Evolutionary conservation across 2,113 vertebrate genomes (phyloP), one percentile per base, ranked within the genome.

Genomic region (Microtus oregoni): DNA sequence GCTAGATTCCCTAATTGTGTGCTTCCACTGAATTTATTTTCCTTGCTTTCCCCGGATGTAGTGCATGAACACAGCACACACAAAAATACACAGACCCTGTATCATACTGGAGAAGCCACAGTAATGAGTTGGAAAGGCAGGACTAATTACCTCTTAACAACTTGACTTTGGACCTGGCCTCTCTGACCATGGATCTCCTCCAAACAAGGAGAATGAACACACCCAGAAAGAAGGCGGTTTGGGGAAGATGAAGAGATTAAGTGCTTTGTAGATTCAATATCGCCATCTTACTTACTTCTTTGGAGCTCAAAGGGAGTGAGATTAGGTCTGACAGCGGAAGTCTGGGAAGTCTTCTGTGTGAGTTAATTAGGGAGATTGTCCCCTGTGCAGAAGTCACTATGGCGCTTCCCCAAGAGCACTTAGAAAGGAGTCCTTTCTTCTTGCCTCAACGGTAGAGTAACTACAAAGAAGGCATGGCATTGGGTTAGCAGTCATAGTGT

Each of bases 281-380:
- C 92, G 65, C 47, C 65, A 44, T 77, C 17, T 10, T 50, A 28
- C 67, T 58, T 12, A 52, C 50, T 44, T 14, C 12, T 83, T 85
- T 44, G 17, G 77, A 72, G 65, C 63, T 50, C 44, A 72, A 35
- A 58, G 68, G 47, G 44, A 52, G 1, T 20, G 1, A 52, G 30
- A 50, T 82, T 67, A 58, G 35, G 3, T 67, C 38, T 82, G 50
- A 47, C 90, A 93, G 85, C 88, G 61, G 50, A 87, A 35, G 44
- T 67, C n/a, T 38, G 73, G 52, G 3, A n/a, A 35, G 47, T 58
- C 76, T 67, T 85, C 73, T 52, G 58, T 82, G 87, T 12, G 72
- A 92, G 83, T 81, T 90, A 52, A 77, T 70, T 94, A 94, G 72
- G 81, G 79, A 65, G 61, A 89, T n/a, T 26, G 1, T 63, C 8